Evolutionary conservation across 2,888 invertebrate species (phyloP), one percentile per base, ranked within the genome.

Genomic region (Noctua janthina): DNA sequence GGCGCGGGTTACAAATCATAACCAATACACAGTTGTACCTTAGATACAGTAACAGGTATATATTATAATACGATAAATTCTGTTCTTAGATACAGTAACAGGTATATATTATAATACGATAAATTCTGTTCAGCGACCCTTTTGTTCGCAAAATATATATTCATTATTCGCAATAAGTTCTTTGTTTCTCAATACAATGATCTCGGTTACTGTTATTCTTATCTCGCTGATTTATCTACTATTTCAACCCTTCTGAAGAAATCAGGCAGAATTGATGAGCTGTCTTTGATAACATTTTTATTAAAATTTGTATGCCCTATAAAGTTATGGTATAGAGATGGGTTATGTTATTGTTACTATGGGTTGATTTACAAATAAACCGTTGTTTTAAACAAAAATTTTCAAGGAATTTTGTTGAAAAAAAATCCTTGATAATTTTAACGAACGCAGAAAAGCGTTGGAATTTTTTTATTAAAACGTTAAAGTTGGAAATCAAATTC

Each of bases 121-220:
- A 78, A 87, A 82, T 75, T 79, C 54, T 77, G 11, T 68, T 74
- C 75, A 79, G 59, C 64, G 59, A 84, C 73, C 81, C 81, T 83
- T 86, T 85, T 91, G 80, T 88, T 89, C 77, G 68, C 20, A 81
- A 79, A 79, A 82, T 90, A 87, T 87, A 76, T 76, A 90, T 87
- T 90, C 82, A 88, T 88, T 91, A 84, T 88, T 89, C 87, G 85
- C 79, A 85, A 86, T 88, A 87, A 81, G 79, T 87, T 85, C 85
- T 87, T 90, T 87, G 84, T 88, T 91, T 85, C 74, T 76, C 81
- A 88, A 87, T 83, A 90, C 82, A 87, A 75, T 86, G 81, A 88
- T 82, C 79, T 79, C 73, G 72, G 73, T 39, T 67, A 17, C 66
- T 81, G 74, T 84, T 87, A 79, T 81, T 82, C 67, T 76, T 84